Evolutionary conservation across 2,797 vertebrate genomes (phyloP).

Genomic region (Cynodonichthys magdalenae): DNA sequence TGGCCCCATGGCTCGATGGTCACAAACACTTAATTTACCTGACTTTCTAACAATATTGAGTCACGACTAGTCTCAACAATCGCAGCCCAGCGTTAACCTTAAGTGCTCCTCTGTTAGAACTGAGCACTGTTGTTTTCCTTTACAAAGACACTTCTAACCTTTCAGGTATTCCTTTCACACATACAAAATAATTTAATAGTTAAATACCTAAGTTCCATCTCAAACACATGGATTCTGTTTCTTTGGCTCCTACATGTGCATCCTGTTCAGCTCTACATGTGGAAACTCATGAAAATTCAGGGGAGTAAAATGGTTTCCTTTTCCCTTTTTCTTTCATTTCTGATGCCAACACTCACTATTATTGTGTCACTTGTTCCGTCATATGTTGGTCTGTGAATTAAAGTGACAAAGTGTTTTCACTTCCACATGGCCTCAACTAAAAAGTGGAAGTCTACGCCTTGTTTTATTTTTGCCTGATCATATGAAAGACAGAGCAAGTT

Average conservation of each 20-base stretch:
- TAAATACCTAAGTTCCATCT: slow-evolving; percentile 3
- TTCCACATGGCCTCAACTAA: slow-evolving; percentile 28
- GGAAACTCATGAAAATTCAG: slow-evolving; percentile 23
- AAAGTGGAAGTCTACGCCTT: slow-evolving; percentile 48
- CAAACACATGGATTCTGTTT: not conserved
- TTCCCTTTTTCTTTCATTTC: slow-evolving; percentile 18
- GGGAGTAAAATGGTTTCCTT: slow-evolving; percentile 1
- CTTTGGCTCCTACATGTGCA: slow-evolving; percentile 17
- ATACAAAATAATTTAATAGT: slow-evolving; percentile 10
- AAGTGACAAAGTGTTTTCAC: slow-evolving; percentile 29
- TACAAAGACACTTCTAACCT: not conserved
- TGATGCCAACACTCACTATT: slow-evolving; percentile 2
- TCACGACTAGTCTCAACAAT: too few species aligned
- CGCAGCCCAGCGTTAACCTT: too few species aligned
- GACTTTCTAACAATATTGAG: too few species aligned
- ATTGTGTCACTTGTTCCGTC: slow-evolving; percentile 1
- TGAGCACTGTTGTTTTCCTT: slow-evolving; percentile 2
- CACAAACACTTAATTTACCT: too few species aligned
- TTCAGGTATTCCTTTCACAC: slow-evolving; percentile 11
- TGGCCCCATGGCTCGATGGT: too few species aligned
- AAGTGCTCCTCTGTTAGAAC: too few species aligned
- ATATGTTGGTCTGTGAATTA: not conserved
- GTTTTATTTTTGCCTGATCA: slow-evolving; percentile 42
- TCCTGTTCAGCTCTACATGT: slow-evolving; percentile 19
- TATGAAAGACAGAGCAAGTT: slow-evolving; percentile 48